Percentiles rank a stretch among this genome's conserved stretches.
Conservation (phyloP, 2,113 vertebrate genomes). For the Brevimyrus niger region DNA sequence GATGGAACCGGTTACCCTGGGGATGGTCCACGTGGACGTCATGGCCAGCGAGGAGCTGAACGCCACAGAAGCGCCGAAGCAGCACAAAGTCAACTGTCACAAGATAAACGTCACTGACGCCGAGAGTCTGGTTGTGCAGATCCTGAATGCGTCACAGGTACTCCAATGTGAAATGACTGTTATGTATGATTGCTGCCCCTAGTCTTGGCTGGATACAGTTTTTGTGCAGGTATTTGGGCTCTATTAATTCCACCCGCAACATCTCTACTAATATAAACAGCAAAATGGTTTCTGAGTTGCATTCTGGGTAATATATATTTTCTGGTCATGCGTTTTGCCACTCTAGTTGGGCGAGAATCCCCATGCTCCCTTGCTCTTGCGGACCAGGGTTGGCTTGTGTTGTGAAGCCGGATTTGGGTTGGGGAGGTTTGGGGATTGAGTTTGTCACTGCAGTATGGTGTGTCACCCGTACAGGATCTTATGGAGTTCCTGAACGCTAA, state of each 20-base stretch:
- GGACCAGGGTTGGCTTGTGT: neutral
- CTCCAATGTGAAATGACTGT: neutral
- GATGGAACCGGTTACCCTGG: conserved; percentile 49
- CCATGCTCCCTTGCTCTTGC: neutral
- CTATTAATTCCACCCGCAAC: neutral
- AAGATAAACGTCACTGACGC: conserved; percentile 69
- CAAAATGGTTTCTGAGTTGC: neutral
- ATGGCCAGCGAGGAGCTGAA: conserved; percentile 61
- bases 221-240: neutral
- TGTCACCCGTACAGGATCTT: conserved; percentile 67
- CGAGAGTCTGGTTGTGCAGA: conserved; percentile 63
- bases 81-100: conserved; percentile 85
- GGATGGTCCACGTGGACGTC: conserved; percentile 42
- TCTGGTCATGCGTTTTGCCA: neutral
- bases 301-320: neutral
- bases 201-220: neutral
- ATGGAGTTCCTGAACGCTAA: conserved; percentile 93
- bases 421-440: neutral
- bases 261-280: neutral
- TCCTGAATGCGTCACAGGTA: conserved; percentile 86
- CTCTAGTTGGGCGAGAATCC: neutral
- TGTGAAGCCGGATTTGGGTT: neutral
- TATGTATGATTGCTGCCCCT: neutral
- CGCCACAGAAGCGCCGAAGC: conserved; percentile 66
- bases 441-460: neutral